Evolutionary conservation across 2,888 invertebrate species (phyloP).

Genomic region (Gisinianus flammeolus): DNA sequence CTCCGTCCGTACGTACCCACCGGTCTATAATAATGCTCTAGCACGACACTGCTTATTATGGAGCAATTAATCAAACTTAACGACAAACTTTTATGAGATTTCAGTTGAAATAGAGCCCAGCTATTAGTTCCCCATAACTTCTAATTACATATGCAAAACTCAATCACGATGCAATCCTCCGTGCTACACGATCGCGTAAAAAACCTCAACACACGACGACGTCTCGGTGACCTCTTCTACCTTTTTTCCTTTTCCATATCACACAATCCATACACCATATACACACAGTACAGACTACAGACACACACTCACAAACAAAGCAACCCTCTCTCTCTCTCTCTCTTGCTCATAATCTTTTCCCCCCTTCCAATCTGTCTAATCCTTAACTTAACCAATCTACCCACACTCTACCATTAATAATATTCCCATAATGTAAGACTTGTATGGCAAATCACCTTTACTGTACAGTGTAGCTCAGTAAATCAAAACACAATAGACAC

Average conservation of each 20-base stretch:
- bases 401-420: slow-evolving; percentile 36
- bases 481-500: slow-evolving; percentile 48
- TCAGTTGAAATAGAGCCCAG: slow-evolving; percentile 44
- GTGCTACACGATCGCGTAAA: slow-evolving; percentile 45
- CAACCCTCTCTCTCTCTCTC: not conserved
- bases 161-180: slow-evolving; percentile 52
- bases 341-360: not conserved
- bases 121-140: slow-evolving; percentile 51
- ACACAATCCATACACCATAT: too few relatives aligned
- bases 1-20: slow-evolving; percentile 16
- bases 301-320: slow-evolving; percentile 11
- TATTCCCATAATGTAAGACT: slow-evolving; percentile 33
- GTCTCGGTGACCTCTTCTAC: slow-evolving; percentile 42
- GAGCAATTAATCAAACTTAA: slow-evolving; percentile 58
- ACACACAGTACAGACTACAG: not conserved
- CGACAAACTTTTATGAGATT: slow-evolving; percentile 53
- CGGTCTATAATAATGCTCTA: slow-evolving; percentile 39
- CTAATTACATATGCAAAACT: slow-evolving; percentile 58
- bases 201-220: slow-evolving; percentile 41
- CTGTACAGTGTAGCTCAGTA: slow-evolving; percentile 32
- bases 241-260: slow-evolving; percentile 13
- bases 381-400: slow-evolving; percentile 33
- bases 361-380: slow-evolving; percentile 26
- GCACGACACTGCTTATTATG: slow-evolving; percentile 52
- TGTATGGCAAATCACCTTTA: slow-evolving; percentile 35